phyloP scores from a whole-genome alignment of 2,113 vertebrate genomes.

The Proteles cristata region DNA sequence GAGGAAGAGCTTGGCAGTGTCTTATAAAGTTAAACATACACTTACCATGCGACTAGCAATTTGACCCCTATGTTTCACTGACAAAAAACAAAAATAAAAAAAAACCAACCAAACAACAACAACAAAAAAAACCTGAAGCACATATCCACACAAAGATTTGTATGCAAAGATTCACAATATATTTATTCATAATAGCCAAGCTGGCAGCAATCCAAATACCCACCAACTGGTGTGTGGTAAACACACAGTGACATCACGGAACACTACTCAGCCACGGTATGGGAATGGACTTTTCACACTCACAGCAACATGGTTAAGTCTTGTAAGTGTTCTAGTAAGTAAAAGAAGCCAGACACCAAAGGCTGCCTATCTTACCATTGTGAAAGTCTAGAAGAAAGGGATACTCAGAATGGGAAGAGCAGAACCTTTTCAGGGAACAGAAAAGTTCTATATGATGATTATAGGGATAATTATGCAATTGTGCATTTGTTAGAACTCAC shows the following conservation, averaged over 20 bases:
- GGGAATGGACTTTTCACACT: background rate
- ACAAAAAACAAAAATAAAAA: background rate
- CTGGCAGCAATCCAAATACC: background rate
- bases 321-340: background rate
- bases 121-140: background rate
- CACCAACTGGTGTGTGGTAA: background rate
- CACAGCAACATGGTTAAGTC: background rate
- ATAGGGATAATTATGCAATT: background rate
- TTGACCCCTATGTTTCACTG: too few species aligned
- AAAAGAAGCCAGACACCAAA: background rate
- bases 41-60: background rate
- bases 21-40: background rate
- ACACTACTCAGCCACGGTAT: rapidly evolving
- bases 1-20: background rate
- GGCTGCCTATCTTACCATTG: background rate
- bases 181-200: background rate
- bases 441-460: background rate
- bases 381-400: background rate
- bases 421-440: background rate
- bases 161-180: background rate
- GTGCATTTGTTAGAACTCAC: background rate
- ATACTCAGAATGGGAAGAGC: too few species aligned
- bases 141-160: background rate
- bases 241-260: background rate
- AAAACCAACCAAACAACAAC: too few species aligned